These are phyloP conservation scores for Monomorium pharaonis DNA, from an alignment of 1,140 invertebrate species.

Conservation along the genomic window DNA sequence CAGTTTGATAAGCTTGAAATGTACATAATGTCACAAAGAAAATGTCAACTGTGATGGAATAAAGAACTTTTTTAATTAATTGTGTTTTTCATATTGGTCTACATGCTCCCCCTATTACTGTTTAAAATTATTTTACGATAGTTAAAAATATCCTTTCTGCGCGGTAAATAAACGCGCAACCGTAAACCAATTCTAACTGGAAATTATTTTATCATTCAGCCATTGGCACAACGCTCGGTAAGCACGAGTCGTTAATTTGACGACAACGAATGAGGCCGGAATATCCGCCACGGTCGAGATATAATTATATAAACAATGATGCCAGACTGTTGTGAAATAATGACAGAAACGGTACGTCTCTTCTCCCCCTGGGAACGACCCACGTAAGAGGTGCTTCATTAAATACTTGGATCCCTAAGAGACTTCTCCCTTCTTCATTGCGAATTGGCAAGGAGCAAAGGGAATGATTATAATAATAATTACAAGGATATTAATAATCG, in stretches of 20 bases:
- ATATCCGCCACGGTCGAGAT: constrained; percentile 54
- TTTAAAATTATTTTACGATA: background rate
- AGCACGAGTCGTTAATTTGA: constrained; percentile 30
- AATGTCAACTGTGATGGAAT: too few species aligned
- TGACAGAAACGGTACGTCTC: constrained; percentile 59
- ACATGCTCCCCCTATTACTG: too few species aligned
- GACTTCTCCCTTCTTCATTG: constrained; percentile 38
- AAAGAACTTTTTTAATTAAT: too few species aligned
- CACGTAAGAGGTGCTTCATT: constrained; percentile 73
- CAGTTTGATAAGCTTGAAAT: too few species aligned
- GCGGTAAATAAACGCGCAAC: background rate
- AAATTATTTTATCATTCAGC: background rate
- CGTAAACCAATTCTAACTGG: background rate
- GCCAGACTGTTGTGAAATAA: constrained; percentile 67
- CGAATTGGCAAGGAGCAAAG: constrained; percentile 59
- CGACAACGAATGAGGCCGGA: constrained; percentile 33
- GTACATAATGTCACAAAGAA: too few species aligned
- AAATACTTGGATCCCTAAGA: constrained; percentile 66
- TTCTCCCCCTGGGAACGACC: constrained; percentile 60
- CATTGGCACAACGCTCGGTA: background rate
- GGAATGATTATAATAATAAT: constrained; percentile 73
- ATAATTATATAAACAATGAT: constrained; percentile 74
- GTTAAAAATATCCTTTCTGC: background rate
- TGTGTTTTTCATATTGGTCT: too few species aligned
- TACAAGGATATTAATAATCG: constrained; percentile 69